Conservation (phyloP, 2,113 vertebrate genomes). For the Rhinoptilus africanus region DNA sequence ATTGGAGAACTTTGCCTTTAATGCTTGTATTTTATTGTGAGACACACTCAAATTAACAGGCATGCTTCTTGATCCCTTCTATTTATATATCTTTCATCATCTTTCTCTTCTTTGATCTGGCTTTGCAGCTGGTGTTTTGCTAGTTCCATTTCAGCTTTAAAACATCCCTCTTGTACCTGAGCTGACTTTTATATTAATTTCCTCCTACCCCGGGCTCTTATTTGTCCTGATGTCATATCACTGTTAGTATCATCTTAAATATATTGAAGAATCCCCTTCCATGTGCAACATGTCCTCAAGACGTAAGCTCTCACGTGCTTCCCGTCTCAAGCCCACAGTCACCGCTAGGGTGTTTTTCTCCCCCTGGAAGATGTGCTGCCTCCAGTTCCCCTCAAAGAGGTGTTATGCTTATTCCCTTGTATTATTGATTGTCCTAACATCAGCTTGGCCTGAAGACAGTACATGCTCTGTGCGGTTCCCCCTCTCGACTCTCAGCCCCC, state of each 20-base stretch:
- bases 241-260: not conserved
- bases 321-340: not conserved
- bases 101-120: not conserved
- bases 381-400: not conserved
- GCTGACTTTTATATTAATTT: not conserved
- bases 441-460: not conserved
- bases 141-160: not conserved
- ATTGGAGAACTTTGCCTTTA: not conserved
- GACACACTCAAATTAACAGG: not conserved
- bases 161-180: not conserved
- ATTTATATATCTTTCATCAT: not conserved
- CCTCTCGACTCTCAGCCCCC: rapidly evolving
- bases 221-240: not conserved
- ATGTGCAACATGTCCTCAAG: not conserved
- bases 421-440: not conserved
- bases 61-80: not conserved
- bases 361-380: not conserved
- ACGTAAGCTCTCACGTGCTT: not conserved
- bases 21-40: not conserved
- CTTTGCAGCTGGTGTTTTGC: not conserved
- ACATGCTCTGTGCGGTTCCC: rapidly evolving
- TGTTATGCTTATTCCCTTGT: not conserved
- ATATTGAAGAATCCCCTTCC: not conserved
- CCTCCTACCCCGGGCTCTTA: not conserved
- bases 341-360: not conserved